phyloP scores from a whole-genome alignment of 2,888 invertebrate species.

The Chymomyza procnemis region DNA sequence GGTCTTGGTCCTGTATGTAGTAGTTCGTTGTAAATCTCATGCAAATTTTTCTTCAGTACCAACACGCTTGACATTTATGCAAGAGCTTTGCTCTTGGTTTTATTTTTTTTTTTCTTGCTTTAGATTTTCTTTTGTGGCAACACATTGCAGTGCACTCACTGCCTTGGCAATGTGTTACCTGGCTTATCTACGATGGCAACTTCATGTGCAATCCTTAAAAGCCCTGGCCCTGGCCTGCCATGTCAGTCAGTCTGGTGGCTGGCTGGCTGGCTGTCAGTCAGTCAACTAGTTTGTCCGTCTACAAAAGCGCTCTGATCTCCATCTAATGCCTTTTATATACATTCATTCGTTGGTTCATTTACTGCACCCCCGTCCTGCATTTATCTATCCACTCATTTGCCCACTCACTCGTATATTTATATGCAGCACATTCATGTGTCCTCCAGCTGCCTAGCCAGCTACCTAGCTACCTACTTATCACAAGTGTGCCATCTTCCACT shows the following conservation, averaged over 20 bases:
- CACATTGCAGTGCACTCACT: background rate
- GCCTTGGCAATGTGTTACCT: constrained; percentile 29
- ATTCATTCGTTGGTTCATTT: constrained; percentile 6
- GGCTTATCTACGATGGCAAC: constrained; percentile 27
- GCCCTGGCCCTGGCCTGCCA: background rate
- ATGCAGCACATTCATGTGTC: constrained; percentile 16
- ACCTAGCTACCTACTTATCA: constrained; percentile 53
- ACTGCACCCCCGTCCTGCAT: constrained; percentile 23
- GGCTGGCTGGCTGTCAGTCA: constrained; percentile 9
- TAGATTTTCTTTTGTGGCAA: background rate
- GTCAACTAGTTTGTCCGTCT: constrained; percentile 3
- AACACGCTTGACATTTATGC: constrained; percentile 56
- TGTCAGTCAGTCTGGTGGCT: background rate
- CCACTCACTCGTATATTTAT: constrained; percentile 38
- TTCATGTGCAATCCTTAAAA: background rate
- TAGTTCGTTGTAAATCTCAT: constrained; percentile 44
- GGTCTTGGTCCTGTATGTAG: too few relatives aligned
- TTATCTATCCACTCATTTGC: constrained; percentile 49
- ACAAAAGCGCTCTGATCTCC: background rate
- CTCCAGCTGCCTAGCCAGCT: constrained; percentile 15
- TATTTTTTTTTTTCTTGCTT: background rate
- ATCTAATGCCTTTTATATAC: background rate
- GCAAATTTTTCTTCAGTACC: constrained; percentile 44
- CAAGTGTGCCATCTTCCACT: constrained; percentile 44
- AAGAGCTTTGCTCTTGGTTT: constrained; percentile 15